Base-by-base conservation (phyloP, 2,113 vertebrate species). In the Saccopteryx leptura region DNA sequence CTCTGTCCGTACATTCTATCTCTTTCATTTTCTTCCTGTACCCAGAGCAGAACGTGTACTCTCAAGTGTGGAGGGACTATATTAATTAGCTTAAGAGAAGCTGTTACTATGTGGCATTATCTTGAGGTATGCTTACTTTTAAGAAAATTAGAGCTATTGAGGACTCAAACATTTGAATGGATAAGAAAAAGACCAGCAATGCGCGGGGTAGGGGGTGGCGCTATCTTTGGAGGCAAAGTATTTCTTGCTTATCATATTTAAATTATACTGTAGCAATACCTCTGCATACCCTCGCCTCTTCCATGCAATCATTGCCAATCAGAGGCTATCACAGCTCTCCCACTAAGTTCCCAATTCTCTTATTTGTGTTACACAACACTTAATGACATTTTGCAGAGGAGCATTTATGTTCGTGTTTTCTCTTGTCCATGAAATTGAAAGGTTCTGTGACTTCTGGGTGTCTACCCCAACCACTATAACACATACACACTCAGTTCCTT, bases 381-480 rank as follows among this genome's bases (percentile, higher is more conserved):
- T 52, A 78, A 69, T 63, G 56, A 52, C 52, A 66, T 79, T 95
- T 88, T 60, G 24, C 11, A 60, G 48, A 54, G 28, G 17, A 4
- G 1, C 72, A 31, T 66, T 91, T 66, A 61, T 48, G 23, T 58
- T 65, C 6, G 3, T 63, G 10, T 74, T 90, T 50, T 96, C 88
- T 90, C 58, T 94, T 78, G 82, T 26, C 86, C 78, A 14, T 23
- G 54, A n/a, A 91, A 56, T 33, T 91, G 46, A 56, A 91, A 23
- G 21, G 52, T 88, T 71, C 69, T 72, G 9, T 92, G 48, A 72
- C 39, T 76, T 65, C 54, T 80, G 54, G 61, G 28, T 65, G 14
- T 39, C 56, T 5, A 81, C 18, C 46, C 2, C 11, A 85, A 48
- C 19, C 63, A n/a, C 39, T 6, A 3, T 63, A 79, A 76, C 24